Percentiles rank a stretch among this genome's conserved stretches.
Conservation (phyloP, 2,888 invertebrate genomes). For the Dysmachus trigonus region DNA sequence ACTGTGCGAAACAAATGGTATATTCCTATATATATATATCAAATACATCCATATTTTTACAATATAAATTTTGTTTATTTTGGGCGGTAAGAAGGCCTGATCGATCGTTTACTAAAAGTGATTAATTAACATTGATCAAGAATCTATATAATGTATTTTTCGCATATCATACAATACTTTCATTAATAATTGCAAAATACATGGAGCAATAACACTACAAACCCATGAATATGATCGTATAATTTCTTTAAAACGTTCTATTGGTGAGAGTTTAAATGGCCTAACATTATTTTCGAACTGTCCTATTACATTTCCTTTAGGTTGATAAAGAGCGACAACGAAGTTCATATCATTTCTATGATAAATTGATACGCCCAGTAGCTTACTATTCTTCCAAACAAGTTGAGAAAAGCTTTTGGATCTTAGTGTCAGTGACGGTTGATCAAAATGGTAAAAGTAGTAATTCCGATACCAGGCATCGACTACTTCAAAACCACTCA, state of each 20-base stretch:
- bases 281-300: not conserved
- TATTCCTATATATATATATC: too few species aligned
- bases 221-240: not conserved
- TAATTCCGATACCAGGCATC: constrained; percentile 84
- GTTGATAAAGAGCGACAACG: not conserved
- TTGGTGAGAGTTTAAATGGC: not conserved
- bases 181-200: not conserved
- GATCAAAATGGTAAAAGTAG: constrained; percentile 72
- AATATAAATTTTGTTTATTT: too few species aligned
- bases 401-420: constrained; percentile 88
- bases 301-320: not conserved
- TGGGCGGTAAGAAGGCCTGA: too few species aligned
- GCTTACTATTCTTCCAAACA: constrained; percentile 78
- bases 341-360: not conserved
- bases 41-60: too few species aligned
- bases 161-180: not conserved
- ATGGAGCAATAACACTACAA: not conserved
- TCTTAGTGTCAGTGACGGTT: constrained; percentile 69
- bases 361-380: constrained; percentile 73
- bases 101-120: not conserved
- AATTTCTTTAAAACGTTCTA: not conserved
- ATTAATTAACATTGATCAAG: not conserved
- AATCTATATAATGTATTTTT: not conserved
- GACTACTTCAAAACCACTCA: constrained; percentile 77
- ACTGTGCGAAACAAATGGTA: too few species aligned